phyloP scores from a whole-genome alignment of 2,113 vertebrate species.

The Orycteropus afer region DNA sequence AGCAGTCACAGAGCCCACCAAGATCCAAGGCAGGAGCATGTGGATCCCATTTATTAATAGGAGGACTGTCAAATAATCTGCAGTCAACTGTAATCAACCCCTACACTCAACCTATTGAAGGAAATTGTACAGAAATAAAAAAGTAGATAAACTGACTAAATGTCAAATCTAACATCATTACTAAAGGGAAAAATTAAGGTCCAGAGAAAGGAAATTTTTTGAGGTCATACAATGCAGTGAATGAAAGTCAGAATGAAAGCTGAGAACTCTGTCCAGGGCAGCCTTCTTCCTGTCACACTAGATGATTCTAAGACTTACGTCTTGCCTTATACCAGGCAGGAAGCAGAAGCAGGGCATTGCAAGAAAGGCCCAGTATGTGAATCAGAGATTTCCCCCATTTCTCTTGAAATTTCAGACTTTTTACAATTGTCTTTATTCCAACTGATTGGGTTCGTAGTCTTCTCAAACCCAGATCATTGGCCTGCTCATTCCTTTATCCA shows the following conservation, averaged over 20 bases:
- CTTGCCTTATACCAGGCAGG: not conserved
- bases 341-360: not conserved
- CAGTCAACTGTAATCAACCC: not conserved
- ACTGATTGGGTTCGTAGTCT: not conserved
- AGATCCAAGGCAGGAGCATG: not conserved
- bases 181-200: not conserved
- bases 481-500: conserved; percentile 22
- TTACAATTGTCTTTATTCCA: not conserved
- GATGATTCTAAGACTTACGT: not conserved
- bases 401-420: conserved; percentile 27
- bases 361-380: not conserved
- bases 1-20: not conserved
- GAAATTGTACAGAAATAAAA: not conserved
- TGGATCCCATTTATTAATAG: not conserved
- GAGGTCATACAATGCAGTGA: not conserved
- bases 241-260: not conserved
- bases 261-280: not conserved
- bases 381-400: not conserved
- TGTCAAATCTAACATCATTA: not conserved
- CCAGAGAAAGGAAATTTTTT: not conserved
- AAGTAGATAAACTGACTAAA: not conserved
- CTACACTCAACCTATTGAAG: not conserved
- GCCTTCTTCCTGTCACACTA: not conserved
- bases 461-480: conserved; percentile 8
- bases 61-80: not conserved